Evolutionary conservation across 53 echinoderm and acorn worm species (phyloP).

Genomic region (Holothuria scabra): DNA sequence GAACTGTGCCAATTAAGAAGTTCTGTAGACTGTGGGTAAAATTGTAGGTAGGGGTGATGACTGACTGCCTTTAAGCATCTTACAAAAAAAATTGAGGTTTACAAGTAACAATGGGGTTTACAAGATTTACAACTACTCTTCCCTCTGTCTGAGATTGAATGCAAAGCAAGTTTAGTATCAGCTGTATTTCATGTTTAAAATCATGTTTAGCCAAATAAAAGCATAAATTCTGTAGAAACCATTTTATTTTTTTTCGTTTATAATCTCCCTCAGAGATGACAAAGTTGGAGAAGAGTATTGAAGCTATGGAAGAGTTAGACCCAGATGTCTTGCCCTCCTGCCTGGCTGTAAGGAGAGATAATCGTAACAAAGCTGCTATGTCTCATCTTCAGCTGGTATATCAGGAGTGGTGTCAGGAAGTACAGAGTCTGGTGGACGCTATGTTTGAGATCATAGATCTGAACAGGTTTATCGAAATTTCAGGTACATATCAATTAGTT

Average conservation of each 20-base stretch:
- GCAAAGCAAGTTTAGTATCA: no score
- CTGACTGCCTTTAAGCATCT: no score
- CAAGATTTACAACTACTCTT: no score
- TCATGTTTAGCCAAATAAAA: no score
- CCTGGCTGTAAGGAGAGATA: conserved; percentile 83
- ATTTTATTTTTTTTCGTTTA: background rate
- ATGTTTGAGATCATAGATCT: conserved; percentile 70
- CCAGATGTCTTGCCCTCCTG: conserved; percentile 94
- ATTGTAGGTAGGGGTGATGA: no score
- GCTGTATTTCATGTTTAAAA: no score
- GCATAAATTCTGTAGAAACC: no score
- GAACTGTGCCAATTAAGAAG: no score
- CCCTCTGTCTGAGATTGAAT: no score
- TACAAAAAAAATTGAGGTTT: no score
- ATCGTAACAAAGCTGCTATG: conserved; percentile 79
- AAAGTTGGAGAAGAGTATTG: conserved; percentile 2
- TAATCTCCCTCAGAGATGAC: background rate
- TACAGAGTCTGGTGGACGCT: conserved; percentile 68
- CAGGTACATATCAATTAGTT: conserved; percentile 83
- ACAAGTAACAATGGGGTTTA: no score
- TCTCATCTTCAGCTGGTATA: conserved; percentile 85
- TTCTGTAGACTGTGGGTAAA: no score
- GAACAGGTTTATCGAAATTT: conserved; percentile 77
- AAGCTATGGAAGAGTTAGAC: conserved; percentile 77
- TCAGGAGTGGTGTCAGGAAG: conserved; percentile 81